phyloP scores from a whole-genome alignment of 2,113 vertebrate genomes.

The Anoplopoma fimbria region DNA sequence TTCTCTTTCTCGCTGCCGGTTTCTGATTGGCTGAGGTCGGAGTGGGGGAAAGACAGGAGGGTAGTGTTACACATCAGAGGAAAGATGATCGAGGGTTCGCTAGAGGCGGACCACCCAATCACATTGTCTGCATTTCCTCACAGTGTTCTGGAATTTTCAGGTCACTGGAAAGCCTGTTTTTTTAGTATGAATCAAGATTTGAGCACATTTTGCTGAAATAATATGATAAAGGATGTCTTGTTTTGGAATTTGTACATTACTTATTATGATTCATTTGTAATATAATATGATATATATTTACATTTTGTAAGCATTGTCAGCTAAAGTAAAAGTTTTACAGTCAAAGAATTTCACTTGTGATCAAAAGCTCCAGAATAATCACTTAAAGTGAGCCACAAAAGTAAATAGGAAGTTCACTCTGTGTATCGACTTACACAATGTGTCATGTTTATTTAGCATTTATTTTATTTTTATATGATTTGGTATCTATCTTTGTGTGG shows the following conservation, averaged over 20 bases:
- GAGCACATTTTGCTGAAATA: neutral
- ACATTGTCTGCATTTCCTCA: constrained; percentile 30
- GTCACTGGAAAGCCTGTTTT: neutral
- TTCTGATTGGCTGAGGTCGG: constrained; percentile 85
- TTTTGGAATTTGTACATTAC: neutral
- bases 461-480: neutral
- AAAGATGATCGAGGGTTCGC: constrained; percentile 54
- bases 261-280: neutral
- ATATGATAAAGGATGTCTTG: neutral
- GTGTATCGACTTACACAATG: neutral
- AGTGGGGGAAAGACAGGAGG: constrained; percentile 48
- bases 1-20: constrained; percentile 88
- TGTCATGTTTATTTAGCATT: neutral
- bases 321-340: neutral
- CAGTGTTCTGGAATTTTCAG: constrained; percentile 35
- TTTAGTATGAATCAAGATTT: neutral
- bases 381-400: no score
- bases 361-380: neutral
- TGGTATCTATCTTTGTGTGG: neutral
- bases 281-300: neutral
- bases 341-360: neutral
- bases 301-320: neutral
- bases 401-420: neutral
- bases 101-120: constrained; percentile 56
- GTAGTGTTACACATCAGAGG: constrained; percentile 71